Evolutionary conservation across 37 sponge, comb jelly and placozoan genomes (phyloP).

Genomic region (Spongilla lacustris): DNA sequence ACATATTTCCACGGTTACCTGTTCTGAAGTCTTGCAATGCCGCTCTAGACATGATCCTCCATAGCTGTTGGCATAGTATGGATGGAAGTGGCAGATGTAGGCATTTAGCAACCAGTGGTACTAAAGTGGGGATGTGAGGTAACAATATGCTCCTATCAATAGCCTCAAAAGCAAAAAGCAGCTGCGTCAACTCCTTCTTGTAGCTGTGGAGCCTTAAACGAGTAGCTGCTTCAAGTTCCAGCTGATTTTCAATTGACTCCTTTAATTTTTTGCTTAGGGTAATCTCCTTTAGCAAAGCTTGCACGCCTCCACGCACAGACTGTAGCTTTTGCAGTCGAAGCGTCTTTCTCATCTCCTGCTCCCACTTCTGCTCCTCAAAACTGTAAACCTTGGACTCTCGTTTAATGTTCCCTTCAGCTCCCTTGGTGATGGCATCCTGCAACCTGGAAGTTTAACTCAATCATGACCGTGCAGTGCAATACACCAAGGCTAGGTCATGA

Average conservation of each 20-base stretch:
- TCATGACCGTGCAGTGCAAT: constrained; percentile 17
- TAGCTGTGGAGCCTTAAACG: not conserved
- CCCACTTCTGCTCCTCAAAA: constrained; percentile 96
- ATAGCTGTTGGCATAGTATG: constrained; percentile 25
- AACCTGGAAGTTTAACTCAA: not conserved
- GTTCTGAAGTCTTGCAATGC: constrained; percentile 36
- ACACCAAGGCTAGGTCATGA: not conserved
- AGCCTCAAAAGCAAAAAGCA: constrained; percentile 6
- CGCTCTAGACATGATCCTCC: constrained; percentile 17
- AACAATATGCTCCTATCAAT: constrained; percentile 11
- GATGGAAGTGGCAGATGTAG: constrained; percentile 27
- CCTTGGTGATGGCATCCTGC: constrained; percentile 1
- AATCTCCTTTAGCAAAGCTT: constrained; percentile 32
- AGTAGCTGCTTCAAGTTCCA: constrained; percentile 24
- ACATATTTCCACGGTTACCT: too few relatives aligned
- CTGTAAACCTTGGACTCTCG: constrained; percentile 84
- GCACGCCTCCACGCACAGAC: constrained; percentile 33
- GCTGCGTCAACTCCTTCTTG: constrained; percentile 5
- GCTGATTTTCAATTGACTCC: constrained; percentile 29
- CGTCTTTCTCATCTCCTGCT: constrained; percentile 72
- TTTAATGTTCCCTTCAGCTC: constrained; percentile 65
- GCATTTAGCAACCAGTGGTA: constrained; percentile 7
- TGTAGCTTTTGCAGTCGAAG: constrained; percentile 51
- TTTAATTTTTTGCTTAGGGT: constrained; percentile 48
- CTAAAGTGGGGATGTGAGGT: constrained; percentile 19